Conservation (phyloP, 2,888 invertebrate genomes). For the Steinernema carpocapsae region DNA sequence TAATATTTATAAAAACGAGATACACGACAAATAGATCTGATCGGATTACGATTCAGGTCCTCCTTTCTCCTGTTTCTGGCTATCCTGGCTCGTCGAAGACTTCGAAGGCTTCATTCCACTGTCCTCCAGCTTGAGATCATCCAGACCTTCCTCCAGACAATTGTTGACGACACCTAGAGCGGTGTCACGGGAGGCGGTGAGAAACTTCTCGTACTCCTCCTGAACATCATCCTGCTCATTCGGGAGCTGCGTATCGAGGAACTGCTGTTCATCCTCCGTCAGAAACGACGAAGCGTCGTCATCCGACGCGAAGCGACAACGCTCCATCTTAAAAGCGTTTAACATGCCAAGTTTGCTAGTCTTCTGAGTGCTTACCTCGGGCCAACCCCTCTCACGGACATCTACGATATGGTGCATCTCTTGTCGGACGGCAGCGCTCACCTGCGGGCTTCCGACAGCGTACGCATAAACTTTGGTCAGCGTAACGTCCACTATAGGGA, state of each 20-base stretch:
- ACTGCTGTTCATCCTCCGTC: constrained; percentile 6
- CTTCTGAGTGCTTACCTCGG: not conserved
- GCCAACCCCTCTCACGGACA: constrained; percentile 5
- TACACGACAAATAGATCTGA: too few relatives aligned
- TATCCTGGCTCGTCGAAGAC: too few relatives aligned
- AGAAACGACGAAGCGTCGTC: not conserved
- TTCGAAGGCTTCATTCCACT: too few relatives aligned
- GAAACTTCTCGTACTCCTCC: constrained; percentile 3
- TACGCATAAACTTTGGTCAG: constrained; percentile 1
- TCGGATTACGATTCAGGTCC: too few relatives aligned
- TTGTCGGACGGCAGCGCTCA: not conserved
- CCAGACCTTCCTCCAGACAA: not conserved
- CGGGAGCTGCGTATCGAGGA: not conserved
- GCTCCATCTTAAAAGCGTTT: not conserved
- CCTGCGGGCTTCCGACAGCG: not conserved
- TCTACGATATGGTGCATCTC: not conserved
- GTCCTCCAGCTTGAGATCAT: not conserved
- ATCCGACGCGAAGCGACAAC: not conserved
- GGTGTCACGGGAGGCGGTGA: not conserved
- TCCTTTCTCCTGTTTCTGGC: too few relatives aligned
- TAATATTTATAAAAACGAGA: too few relatives aligned
- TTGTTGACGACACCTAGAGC: constrained; percentile 15
- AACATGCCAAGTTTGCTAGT: too few relatives aligned
- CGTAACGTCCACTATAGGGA: not conserved
- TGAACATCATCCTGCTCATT: constrained; percentile 11